These are phyloP conservation scores for Diadumene lineata DNA, from an alignment of 92 coral and sea anemone genomes.

Conservation along the genomic window DNA sequence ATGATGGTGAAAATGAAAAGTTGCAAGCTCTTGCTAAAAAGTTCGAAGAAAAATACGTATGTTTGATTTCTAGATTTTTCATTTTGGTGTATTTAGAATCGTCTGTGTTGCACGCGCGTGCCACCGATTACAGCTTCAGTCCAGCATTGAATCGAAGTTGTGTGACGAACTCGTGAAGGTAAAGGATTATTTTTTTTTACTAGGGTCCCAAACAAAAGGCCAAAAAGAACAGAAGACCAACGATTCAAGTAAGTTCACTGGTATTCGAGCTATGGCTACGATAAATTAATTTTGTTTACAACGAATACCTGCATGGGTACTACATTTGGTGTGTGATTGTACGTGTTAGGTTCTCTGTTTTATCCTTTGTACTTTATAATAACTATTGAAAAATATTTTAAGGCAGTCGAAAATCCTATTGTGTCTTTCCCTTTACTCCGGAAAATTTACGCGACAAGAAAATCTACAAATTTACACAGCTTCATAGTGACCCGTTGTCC, in stretches of 20 bases:
- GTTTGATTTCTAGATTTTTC: conserved; percentile 26
- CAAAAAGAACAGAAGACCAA: conserved; percentile 70
- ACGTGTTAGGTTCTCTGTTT: not conserved
- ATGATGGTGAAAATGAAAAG: conserved; percentile 78
- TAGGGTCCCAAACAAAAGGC: conserved; percentile 76
- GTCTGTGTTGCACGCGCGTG: conserved; percentile 44
- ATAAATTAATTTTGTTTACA: not conserved
- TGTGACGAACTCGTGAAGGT: conserved; percentile 31
- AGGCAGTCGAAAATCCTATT: not conserved
- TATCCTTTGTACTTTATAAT: not conserved
- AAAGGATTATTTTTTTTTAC: conserved; percentile 32
- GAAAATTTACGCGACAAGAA: not conserved
- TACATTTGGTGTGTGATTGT: not conserved
- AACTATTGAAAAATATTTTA: not conserved
- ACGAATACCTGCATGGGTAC: not conserved
- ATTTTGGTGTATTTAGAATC: not conserved
- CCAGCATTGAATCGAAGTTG: not conserved
- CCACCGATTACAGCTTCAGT: not conserved
- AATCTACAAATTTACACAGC: not conserved
- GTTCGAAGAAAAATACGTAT: conserved; percentile 98
- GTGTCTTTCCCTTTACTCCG: not conserved
- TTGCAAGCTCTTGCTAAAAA: conserved; percentile 87
- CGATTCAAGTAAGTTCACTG: conserved; percentile 55
- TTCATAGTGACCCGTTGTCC: not conserved
- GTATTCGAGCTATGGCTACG: no score